Evolutionary conservation across 2,888 invertebrate species (phyloP), one percentile per base, ranked within the genome.

Genomic region (Chesias legatella): DNA sequence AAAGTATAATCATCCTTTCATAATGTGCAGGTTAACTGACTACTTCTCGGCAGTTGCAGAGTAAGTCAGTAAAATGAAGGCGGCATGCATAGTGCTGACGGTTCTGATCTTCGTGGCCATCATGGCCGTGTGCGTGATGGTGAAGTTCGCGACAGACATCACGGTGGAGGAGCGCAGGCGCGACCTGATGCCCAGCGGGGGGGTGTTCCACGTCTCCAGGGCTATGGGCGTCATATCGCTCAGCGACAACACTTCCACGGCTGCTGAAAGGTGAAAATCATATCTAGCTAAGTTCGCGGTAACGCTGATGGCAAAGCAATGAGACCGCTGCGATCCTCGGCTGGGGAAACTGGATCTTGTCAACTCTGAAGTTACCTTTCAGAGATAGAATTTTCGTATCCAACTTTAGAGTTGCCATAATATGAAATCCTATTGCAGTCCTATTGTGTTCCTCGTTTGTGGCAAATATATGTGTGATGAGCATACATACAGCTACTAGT

Each of bases 81-180:
- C 73, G 7, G 79, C 80, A 1, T 84, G 82, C 24, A 55, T 82
- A 0, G 67, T 79, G 1, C 43, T 85, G 1, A 64, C 76, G 0
- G 49, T 75, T 0, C 48, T 84, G 0, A 80, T 82, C 1, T 29
- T 65, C 0, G 60, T 83, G 0, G 79, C 83, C 0, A 75, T 85
- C 7, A 68, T 83, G 71, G 79, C 76, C 0, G 78, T 85, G 0
- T 78, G 82, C n/a, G 67, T 83, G 3, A 84, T 85, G 85, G 82
- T 85, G 7, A 85, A 84, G 39, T 84, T 77, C 32, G 84, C 85
- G 0, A 82, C 83, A 0, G 84, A 84, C 33, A 76, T 84, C 21
- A 73, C 77, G 0, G 67, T 80, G 0, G 71, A 73, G 2, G 75
- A 83, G 34, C 58, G 69, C n/a, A 72, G 63, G 7, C 54, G 76